These are phyloP conservation scores for Scleropages formosus DNA, from an alignment of 2,797 vertebrate genomes.

Conservation along the genomic window DNA sequence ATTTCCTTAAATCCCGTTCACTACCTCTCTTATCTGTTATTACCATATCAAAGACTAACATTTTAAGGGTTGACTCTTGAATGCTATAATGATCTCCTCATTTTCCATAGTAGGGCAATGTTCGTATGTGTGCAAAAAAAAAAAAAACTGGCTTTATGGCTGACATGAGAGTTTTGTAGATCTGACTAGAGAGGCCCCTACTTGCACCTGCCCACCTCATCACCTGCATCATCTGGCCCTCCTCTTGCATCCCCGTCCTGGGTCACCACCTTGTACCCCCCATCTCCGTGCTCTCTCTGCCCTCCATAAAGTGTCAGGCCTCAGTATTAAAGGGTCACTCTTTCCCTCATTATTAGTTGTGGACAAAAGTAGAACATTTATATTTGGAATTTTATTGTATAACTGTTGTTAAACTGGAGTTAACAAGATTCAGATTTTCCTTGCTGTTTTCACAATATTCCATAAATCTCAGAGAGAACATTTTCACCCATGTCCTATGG, in stretches of 20 bases:
- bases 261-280: not conserved
- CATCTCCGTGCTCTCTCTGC: not conserved
- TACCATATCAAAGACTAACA: not conserved
- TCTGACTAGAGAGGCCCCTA: not conserved
- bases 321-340: slow-evolving; percentile 1
- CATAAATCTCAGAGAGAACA: slow-evolving; percentile 9
- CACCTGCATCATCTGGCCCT: not conserved
- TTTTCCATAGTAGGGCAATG: too few relatives aligned
- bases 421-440: not conserved
- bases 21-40: not conserved
- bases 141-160: not conserved
- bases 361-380: too few relatives aligned
- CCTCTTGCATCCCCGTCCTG: not conserved
- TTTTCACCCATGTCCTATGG: not conserved
- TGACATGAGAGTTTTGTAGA: not conserved
- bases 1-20: not conserved
- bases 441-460: slow-evolving; percentile 15
- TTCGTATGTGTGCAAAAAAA: too few relatives aligned
- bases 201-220: not conserved
- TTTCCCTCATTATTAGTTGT: not conserved
- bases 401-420: not conserved
- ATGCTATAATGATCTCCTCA: too few relatives aligned
- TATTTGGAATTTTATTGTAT: too few relatives aligned
- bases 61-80: too few relatives aligned
- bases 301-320: slow-evolving; percentile 2